These are phyloP conservation scores for Edolisoma coerulescens DNA, from an alignment of 2,113 vertebrate species.

Conservation along the genomic window DNA sequence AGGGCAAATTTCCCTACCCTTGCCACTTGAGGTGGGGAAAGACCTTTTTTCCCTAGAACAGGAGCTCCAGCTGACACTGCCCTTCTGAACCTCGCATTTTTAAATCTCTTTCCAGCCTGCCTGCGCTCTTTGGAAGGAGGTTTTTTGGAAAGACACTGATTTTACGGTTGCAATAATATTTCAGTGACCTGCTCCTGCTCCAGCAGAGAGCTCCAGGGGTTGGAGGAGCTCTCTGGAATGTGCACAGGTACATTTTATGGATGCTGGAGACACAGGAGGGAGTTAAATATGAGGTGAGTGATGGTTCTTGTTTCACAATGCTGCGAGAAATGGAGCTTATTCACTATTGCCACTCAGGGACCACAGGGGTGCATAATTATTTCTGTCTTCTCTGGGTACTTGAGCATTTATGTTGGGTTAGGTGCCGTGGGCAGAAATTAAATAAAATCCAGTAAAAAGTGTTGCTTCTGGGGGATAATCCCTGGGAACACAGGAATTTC, in stretches of 20 bases:
- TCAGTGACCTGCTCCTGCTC: neutral
- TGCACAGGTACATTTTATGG: neutral
- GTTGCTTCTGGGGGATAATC: neutral
- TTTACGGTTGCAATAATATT: neutral
- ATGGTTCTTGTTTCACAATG: neutral
- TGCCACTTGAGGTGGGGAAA: neutral
- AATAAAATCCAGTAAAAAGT: neutral
- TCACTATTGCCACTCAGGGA: neutral
- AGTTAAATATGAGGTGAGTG: neutral
- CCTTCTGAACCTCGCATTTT: neutral
- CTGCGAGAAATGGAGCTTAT: neutral
- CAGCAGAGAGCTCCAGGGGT: neutral
- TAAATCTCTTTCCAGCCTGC: neutral
- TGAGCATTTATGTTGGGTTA: neutral
- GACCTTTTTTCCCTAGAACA: neutral
- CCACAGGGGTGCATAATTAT: neutral
- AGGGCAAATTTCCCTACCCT: neutral
- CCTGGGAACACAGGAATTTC: neutral
- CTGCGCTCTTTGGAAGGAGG: neutral
- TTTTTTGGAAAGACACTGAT: neutral
- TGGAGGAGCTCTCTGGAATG: neutral
- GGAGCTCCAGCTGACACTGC: neutral
- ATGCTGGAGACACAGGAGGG: neutral
- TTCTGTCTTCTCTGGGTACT: neutral
- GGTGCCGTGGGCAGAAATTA: neutral